phyloP scores from a whole-genome alignment of 2,797 vertebrate species.

The Corythornis leucogaster region DNA sequence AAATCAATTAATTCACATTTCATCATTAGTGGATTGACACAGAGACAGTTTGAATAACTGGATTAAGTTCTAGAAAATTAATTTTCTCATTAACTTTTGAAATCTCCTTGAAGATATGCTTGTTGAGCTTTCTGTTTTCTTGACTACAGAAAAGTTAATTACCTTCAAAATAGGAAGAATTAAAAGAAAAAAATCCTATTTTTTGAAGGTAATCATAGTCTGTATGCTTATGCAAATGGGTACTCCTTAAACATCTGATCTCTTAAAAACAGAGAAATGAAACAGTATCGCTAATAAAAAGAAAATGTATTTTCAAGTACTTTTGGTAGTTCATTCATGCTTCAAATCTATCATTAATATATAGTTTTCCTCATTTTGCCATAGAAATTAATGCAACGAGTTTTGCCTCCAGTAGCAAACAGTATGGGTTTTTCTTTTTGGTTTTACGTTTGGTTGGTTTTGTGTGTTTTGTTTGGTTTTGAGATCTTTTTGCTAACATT shows the following conservation, averaged over 20 bases:
- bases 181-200: neutral
- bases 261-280: neutral
- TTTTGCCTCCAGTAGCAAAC: neutral
- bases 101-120: neutral
- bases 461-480: neutral
- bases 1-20: conserved; percentile 29
- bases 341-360: neutral
- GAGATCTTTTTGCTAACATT: neutral
- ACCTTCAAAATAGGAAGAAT: neutral
- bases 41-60: neutral
- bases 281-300: neutral
- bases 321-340: neutral
- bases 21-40: neutral
- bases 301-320: neutral
- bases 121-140: neutral
- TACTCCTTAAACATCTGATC: neutral
- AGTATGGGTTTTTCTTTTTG: neutral
- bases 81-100: neutral
- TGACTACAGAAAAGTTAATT: neutral
- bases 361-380: neutral
- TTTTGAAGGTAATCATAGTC: neutral
- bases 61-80: conserved; percentile 13
- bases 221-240: neutral
- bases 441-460: neutral
- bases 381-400: neutral